These are phyloP conservation scores for Leucania comma DNA, from an alignment of 2,888 invertebrate species.

Conservation along the genomic window DNA sequence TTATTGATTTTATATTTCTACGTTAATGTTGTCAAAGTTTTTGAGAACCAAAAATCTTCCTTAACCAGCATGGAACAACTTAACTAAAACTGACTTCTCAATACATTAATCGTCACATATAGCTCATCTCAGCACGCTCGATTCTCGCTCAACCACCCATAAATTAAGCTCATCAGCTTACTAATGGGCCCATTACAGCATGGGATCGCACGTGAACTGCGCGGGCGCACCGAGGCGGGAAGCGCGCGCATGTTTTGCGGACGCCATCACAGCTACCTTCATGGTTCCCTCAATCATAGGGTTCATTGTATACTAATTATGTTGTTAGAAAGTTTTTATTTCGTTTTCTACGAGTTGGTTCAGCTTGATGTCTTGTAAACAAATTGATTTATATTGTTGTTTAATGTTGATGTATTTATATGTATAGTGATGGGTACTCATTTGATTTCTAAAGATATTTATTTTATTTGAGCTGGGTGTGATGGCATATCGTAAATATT, in stretches of 20 bases:
- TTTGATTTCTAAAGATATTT: not conserved
- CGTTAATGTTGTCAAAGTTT: no score
- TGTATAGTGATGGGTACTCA: not conserved
- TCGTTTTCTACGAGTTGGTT: not conserved
- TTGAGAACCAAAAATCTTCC: no score
- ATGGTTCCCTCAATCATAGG: conserved; percentile 29
- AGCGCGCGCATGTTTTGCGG: conserved; percentile 25
- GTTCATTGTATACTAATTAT: conserved; percentile 56
- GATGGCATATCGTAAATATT: not conserved
- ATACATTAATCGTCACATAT: not conserved
- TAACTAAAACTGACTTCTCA: not conserved
- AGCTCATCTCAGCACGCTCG: conserved; percentile 19
- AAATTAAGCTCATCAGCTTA: conserved; percentile 27
- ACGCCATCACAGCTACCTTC: conserved; percentile 31
- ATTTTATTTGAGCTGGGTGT: not conserved
- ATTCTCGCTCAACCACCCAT: conserved; percentile 10
- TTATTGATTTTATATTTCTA: no score
- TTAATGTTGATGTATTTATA: conserved; percentile 1
- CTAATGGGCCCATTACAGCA: conserved; percentile 43
- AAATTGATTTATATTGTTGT: conserved; percentile 45
- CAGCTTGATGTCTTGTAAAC: conserved; percentile 14
- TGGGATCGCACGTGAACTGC: conserved; percentile 33
- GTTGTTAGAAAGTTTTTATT: conserved; percentile 46
- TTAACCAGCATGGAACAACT: no score
- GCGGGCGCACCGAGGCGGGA: conserved; percentile 49